Evolutionary conservation across 1,140 invertebrate genomes (phyloP).

Genomic region (Diprion similis): DNA sequence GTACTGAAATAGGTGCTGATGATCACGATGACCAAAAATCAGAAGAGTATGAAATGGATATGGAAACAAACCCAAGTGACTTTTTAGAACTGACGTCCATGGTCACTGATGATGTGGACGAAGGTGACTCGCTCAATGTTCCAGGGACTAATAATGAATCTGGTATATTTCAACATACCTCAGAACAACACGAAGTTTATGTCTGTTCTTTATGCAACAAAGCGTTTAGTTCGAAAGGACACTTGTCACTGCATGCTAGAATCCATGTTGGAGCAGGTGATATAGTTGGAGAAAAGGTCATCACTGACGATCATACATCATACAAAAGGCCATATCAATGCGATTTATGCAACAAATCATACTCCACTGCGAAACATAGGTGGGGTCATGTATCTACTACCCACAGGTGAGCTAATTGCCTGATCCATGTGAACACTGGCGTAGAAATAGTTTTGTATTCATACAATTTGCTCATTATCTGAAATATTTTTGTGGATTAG

Average conservation of each 20-base stretch:
- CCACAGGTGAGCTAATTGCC: slow-evolving; percentile 46
- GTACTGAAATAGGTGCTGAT: slow-evolving; percentile 29
- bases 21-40: slow-evolving; percentile 55
- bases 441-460: background rate
- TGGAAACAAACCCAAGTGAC: slow-evolving; percentile 60
- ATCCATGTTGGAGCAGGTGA: slow-evolving; percentile 60
- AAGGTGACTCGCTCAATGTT: slow-evolving; percentile 20
- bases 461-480: background rate
- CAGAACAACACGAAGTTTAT: slow-evolving; percentile 59
- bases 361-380: slow-evolving; percentile 63
- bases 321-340: slow-evolving; percentile 62
- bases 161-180: slow-evolving; percentile 46
- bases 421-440: background rate
- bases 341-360: slow-evolving; percentile 63
- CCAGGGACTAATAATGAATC: slow-evolving; percentile 28
- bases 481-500: too few species aligned
- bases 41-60: slow-evolving; percentile 60
- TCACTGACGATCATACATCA: slow-evolving; percentile 59
- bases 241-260: slow-evolving; percentile 60
- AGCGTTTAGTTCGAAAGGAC: slow-evolving; percentile 63
- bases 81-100: slow-evolving; percentile 56
- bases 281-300: slow-evolving; percentile 58
- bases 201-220: slow-evolving; percentile 62
- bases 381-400: slow-evolving; percentile 64
- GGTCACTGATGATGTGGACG: slow-evolving; percentile 51